Percentiles rank a stretch among this genome's conserved stretches.
Evolutionary conservation across 2,797 vertebrate species (phyloP).

Genomic region (Molossus alvarezi): DNA sequence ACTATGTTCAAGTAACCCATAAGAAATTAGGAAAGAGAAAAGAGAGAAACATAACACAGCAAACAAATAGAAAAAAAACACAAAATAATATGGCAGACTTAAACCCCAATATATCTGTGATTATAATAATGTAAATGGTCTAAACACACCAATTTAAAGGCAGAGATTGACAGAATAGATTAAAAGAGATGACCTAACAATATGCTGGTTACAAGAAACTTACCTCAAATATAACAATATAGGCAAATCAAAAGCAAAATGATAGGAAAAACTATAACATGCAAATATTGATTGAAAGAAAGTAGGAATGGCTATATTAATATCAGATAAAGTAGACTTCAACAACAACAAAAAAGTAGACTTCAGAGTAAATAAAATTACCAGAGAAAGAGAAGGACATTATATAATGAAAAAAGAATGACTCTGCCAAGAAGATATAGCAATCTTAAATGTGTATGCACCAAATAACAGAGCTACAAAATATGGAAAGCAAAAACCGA

Average conservation of each 20-base stretch:
- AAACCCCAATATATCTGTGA: background rate
- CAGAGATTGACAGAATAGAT: background rate
- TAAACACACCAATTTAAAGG: conserved; percentile 37
- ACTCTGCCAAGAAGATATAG: background rate
- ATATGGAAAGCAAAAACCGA: background rate
- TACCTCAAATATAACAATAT: background rate
- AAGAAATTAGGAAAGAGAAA: conserved; percentile 22
- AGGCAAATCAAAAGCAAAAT: conserved; percentile 65
- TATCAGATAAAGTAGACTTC: background rate
- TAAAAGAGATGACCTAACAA: background rate
- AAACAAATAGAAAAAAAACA: background rate
- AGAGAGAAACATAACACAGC: background rate
- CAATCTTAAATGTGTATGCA: background rate
- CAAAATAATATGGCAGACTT: conserved; percentile 24
- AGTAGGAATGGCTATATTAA: background rate
- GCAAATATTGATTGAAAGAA: conserved; percentile 32
- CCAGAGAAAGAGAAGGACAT: background rate
- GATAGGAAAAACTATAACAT: background rate
- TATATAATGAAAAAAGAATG: background rate
- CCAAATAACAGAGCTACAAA: background rate
- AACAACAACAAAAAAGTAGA: background rate
- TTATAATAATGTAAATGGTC: conserved; percentile 59
- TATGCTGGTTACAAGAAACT: background rate
- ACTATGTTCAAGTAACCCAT: background rate
- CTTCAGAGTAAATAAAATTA: conserved; percentile 1